Percentiles rank a stretch among this genome's conserved stretches.
These are phyloP conservation scores for Hydropotes inermis DNA, from an alignment of 2,113 vertebrate species.

Conservation along the genomic window DNA sequence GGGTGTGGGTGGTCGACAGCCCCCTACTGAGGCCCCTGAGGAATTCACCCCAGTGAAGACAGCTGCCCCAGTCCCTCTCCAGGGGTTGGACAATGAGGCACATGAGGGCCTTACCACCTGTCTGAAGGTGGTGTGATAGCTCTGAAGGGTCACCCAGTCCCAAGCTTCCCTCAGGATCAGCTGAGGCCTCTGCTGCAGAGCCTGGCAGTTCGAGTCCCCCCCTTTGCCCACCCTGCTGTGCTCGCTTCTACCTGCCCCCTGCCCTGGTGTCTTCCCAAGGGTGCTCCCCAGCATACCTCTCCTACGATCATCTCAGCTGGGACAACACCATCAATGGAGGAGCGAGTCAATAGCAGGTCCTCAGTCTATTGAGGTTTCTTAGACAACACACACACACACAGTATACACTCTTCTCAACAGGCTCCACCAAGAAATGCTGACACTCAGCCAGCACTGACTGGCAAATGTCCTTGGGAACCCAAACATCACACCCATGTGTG, in stretches of 20 bases:
- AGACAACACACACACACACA: neutral
- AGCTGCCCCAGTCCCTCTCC: neutral
- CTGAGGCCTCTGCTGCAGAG: neutral
- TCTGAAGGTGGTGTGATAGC: neutral
- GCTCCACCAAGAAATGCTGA: neutral
- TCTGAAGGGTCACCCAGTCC: neutral
- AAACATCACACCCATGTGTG: neutral
- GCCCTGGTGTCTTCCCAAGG: neutral
- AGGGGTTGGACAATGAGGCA: neutral
- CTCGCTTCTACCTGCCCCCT: neutral
- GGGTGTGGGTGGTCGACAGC: neutral
- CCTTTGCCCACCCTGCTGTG: neutral
- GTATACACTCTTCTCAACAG: neutral
- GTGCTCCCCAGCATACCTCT: neutral
- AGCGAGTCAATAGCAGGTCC: neutral
- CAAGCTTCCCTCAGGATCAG: neutral
- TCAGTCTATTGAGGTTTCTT: neutral
- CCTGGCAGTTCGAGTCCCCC: neutral
- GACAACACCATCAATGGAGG: neutral
- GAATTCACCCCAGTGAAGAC: neutral
- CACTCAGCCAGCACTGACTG: neutral
- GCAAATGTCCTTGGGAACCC: neutral
- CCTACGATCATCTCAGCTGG: neutral
- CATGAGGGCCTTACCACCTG: neutral
- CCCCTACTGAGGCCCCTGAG: neutral